Evolutionary conservation across 2,113 vertebrate species (phyloP), one percentile per base, ranked within the genome.

Genomic region (Amphiprion ocellaris): DNA sequence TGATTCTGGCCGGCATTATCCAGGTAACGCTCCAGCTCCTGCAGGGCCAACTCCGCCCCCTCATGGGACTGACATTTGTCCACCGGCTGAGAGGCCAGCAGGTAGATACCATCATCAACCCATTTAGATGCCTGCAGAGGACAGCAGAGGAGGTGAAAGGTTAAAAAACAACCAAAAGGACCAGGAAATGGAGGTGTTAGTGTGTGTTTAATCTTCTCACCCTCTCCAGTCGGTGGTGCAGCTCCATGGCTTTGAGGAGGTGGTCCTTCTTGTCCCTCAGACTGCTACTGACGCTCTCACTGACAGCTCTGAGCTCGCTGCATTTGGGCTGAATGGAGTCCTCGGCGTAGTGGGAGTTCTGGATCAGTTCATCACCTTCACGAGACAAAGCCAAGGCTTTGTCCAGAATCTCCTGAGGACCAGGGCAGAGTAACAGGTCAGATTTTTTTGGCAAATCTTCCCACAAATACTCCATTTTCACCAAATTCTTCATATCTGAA

Each of bases 61-160:
- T 99, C 98, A 47, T 99, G 98, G 37, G 98, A 98, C 77, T 99
- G 97, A 90, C 97, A 99, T 85, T 98, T 99, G 93, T 99, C 98
- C 60, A 99, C 97, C 0, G 96, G 96, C 79, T 99, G 98, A 0
- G 96, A 98, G 5, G 98, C 98, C 90, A 99, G 93, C 87, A 99
- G 92, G 89, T 96, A 99, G 76, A 99, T 97, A 10, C 98, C 98
- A 83, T 97, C 96, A 21, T 99, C 98, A 0, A 96, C 97, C 97
- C 98, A 99, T 78, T 94, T 96, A 79, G 96, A 94, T 47, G 96
- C 96, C 98, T 99, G 84, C 12, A 33, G 61, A 52, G 26, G 33
- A 64, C 98, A 99, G 84, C 12, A 33, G 61, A 52, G 26, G 33
- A 64, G 1, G 17, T 58, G 8, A 4, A 74, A 26, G 44, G 54